These are phyloP conservation scores for Apostichopus leukothele DNA, from an alignment of 53 echinoderm and acorn worm species.

Conservation along the genomic window DNA sequence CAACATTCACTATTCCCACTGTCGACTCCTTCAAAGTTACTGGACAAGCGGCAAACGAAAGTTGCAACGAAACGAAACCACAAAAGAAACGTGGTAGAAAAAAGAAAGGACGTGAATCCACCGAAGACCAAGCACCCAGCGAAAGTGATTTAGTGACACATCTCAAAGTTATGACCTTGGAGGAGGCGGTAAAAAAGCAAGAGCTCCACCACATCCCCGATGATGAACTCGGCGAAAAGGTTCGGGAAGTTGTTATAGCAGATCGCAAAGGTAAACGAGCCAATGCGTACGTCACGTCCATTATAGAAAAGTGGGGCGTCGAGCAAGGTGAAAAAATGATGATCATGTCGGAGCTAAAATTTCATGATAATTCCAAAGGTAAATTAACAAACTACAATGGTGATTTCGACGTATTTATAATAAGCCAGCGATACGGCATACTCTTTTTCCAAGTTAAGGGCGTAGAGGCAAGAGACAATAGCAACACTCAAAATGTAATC, in stretches of 20 bases:
- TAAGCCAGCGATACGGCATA: neutral
- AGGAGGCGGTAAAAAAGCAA: neutral
- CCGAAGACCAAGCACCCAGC: too few species aligned
- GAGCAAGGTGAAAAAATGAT: conserved; percentile 8
- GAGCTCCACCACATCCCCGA: conserved; percentile 27
- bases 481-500: neutral
- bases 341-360: conserved; percentile 28
- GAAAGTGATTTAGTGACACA: neutral
- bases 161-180: neutral
- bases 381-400: conserved; percentile 35
- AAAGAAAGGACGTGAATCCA: neutral
- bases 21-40: neutral
- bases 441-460: conserved; percentile 37
- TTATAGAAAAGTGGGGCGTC: conserved; percentile 14
- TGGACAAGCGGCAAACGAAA: neutral
- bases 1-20: conserved; percentile 22
- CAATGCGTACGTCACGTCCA: neutral
- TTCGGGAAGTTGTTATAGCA: neutral
- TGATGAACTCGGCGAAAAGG: conserved; percentile 2
- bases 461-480: neutral
- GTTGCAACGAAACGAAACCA: neutral
- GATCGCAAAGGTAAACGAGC: conserved; percentile 36
- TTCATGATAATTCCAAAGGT: neutral
- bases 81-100: neutral
- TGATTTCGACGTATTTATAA: conserved; percentile 33